phyloP scores from a whole-genome alignment of 2,113 vertebrate genomes.

The Perccottus glenii region DNA sequence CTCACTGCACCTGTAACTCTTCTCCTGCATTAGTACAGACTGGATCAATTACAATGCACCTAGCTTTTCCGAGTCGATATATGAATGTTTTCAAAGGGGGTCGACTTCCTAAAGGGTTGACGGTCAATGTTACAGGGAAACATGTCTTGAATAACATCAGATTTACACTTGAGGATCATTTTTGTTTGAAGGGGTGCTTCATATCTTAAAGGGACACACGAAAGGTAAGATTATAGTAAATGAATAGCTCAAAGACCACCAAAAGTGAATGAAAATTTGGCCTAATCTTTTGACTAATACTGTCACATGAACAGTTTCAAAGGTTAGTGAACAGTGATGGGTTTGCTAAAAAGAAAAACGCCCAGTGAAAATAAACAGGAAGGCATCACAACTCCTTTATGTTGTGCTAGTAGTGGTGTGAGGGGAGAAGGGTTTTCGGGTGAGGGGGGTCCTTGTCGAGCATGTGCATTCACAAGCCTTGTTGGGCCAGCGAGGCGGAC shows the following conservation, averaged over 20 bases:
- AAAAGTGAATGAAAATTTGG: slow-evolving; percentile 49
- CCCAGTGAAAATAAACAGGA: slow-evolving; percentile 75
- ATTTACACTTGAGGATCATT: slow-evolving; percentile 15
- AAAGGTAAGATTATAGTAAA: slow-evolving; percentile 58
- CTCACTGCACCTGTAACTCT: slow-evolving; percentile 34
- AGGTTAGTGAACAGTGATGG: slow-evolving; percentile 63
- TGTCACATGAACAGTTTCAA: slow-evolving; percentile 55
- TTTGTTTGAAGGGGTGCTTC: slow-evolving; percentile 34
- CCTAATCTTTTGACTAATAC: slow-evolving; percentile 44
- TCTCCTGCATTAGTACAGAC: slow-evolving; percentile 22
- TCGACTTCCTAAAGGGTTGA: slow-evolving; percentile 26
- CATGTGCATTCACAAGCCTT: slow-evolving; percentile 93
- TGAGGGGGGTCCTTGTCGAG: not conserved
- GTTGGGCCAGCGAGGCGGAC: slow-evolving; percentile 95
- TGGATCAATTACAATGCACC: slow-evolving; percentile 6
- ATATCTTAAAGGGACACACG: slow-evolving; percentile 61
- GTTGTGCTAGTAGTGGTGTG: slow-evolving; percentile 58
- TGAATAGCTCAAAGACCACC: slow-evolving; percentile 44
- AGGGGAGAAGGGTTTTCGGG: slow-evolving; percentile 31
- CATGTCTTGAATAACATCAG: slow-evolving; percentile 1
- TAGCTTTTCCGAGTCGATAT: slow-evolving; percentile 2
- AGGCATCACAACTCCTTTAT: slow-evolving; percentile 79
- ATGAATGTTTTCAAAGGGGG: slow-evolving; percentile 11
- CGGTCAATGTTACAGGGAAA: slow-evolving; percentile 50
- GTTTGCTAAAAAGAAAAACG: slow-evolving; percentile 64